Evolutionary conservation across 1,140 invertebrate genomes (phyloP), one percentile per base, ranked within the genome.

Genomic region (Wasmannia auropunctata): DNA sequence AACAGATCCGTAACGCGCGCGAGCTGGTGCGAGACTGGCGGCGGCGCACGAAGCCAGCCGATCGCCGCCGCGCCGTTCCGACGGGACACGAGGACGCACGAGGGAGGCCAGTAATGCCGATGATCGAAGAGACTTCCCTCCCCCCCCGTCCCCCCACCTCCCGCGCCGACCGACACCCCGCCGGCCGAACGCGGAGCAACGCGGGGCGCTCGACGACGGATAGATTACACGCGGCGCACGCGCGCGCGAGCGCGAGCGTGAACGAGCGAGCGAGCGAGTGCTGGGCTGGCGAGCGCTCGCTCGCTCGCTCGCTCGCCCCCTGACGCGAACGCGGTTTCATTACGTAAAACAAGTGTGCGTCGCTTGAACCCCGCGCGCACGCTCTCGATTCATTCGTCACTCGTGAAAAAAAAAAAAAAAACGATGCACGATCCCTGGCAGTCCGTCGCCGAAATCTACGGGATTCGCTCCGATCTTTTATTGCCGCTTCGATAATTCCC

Each of bases 311-410:
- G 49, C 34, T 85, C 49, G 37, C 28, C 25, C 84, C 37, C 51
- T 72, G 81, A 90, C 86, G 87, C 88, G 43, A 80, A 80, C 62
- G 76, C 76, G 89, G 72, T 90, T 90, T 90, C 86, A 88, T 90
- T 90, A 90, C 89, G 89, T 90, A 90, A 90, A 90, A 87, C 88
- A 90, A 90, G 86, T 88, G 83, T 89, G 89, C 86, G 86, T 90
- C 65, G 88, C 74, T 87, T 84, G 79, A 89, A 89, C 70, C 54
- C 19, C 37, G 40, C 40, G 74, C 54, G 28, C 58, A 10, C 56
- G 16, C 14, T 54, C 76, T 19, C 75, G 76, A 67, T 54, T 22
- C 58, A 14, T 49, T 58, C 62, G 74, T 70, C 70, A 14, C 10
- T 46, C 6, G 49, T 0, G 1, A 7, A n/a, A 51, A 16, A 49